Base-by-base conservation (phyloP, 2,888 invertebrate genomes). In the Syrista parreyssii region DNA sequence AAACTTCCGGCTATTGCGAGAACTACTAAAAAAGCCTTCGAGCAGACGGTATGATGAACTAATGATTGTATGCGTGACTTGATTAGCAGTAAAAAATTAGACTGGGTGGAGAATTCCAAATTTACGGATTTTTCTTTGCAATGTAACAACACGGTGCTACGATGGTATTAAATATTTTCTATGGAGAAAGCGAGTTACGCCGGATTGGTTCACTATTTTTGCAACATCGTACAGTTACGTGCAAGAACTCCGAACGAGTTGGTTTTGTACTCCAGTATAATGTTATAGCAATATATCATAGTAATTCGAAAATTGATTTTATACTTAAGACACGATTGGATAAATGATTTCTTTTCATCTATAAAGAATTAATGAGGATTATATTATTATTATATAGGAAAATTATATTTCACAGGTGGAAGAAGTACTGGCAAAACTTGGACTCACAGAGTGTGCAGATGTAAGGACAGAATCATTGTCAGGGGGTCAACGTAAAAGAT, bases 401-500 rank as follows among this genome's bases (percentile, higher is more conserved):
- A 55, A 55, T 55, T 15, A 55, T 55, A 6, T 79, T 71, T 85
- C 84, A 36, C 88, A 96, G 96, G 94, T 96, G 1, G 93, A 94
- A 85, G 96, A 96, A 90, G 95, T 96, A 76, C 92, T 96, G 9
- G 94, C 94, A 79, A 95, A 95, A 0, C 92, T 97, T 35, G 95
- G 96, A 3, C 92, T 97, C 71, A 93, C 93, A 87, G 93, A 94
- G 74, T 95, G 96, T 86, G 92, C 92, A 79, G 91, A 34, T 3
- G 75, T 75, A 23, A 84, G 92, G 35, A 93, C 94, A 0, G 92
- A 92, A 40, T 92, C 92, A 78, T 89, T 95, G 55, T 96, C 96
- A 31, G 97, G 97, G 34, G 97, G 97, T 1, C 97, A 97, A 91
- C 94, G 95, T 82, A 97, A 97, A 90, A 91, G 93, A 80, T 93